Evolutionary conservation across 2,888 invertebrate genomes (phyloP), one percentile per base, ranked within the genome.

Genomic region (Cerceris rybyensis): DNA sequence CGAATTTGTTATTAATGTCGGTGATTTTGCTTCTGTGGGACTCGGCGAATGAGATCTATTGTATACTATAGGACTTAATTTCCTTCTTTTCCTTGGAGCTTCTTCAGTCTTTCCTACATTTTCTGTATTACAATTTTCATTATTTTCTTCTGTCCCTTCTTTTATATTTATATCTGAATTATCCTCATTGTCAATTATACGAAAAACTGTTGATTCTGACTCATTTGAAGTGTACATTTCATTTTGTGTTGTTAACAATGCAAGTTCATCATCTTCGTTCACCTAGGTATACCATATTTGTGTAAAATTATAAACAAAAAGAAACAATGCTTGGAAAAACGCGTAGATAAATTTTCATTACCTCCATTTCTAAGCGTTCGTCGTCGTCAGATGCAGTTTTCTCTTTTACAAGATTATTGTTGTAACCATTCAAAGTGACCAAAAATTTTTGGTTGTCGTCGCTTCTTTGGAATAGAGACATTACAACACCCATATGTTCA

Each of bases 21-120:
- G 68, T 54, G 71, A 71, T 28, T 86, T 85, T 11, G 76, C 16
- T 52, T 80, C 83, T 5, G 65, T 49, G 1, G 83, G 80, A 57
- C 88, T 90, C 8, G 87, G 85, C 1, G 91, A 90, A 43, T 86
- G 85, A 61, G 91, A 90, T 80, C 91, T 87, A 28, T 87, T 90
- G 57, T 91, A 92, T 46, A 92, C 82, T 43, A 92, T 92, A 8
- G 92, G 92, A 80, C 91, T 92, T n/a, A 92, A 81, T 89, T 91
- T 92, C 81, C 91, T 86, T 57, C 87, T 86, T 69, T 86, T 91
- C 28, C 78, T 83, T 5, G 92, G 90, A 75, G 89, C 84, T 2
- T 88, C 88, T 28, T 84, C 88, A 42, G 85, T 87, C 60, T 87
- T 88, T 16, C 90, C 89, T 1, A 88, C 78, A 71, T 90, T 89